Conservation (phyloP, 1,140 invertebrate genomes). For the Papilio machaon region DNA sequence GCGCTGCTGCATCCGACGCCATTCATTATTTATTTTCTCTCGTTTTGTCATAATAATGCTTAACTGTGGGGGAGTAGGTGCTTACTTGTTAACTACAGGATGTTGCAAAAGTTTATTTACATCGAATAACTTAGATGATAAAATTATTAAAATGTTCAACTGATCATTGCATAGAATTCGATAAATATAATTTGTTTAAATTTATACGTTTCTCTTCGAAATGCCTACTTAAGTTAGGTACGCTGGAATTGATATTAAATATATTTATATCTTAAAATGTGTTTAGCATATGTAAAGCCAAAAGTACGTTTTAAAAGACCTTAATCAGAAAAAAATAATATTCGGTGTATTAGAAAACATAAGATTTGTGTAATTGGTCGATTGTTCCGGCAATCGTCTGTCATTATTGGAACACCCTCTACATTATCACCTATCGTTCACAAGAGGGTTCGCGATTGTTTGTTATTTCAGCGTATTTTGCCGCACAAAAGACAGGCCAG, state of each 20-base stretch:
- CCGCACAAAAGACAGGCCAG: conserved; percentile 66
- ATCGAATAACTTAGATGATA: not conserved
- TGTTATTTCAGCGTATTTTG: conserved; percentile 77
- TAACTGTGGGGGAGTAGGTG: conserved; percentile 48
- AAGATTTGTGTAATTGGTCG: not conserved
- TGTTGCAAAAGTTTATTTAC: conserved; percentile 37
- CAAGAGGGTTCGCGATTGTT: conserved; percentile 68
- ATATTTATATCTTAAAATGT: no score
- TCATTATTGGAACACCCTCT: conserved; percentile 47
- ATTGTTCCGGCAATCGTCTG: not conserved
- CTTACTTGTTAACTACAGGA: conserved; percentile 54
- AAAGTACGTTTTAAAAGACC: no score
- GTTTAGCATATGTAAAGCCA: no score
- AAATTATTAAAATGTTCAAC: not conserved
- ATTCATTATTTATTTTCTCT: conserved; percentile 69
- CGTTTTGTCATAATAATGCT: conserved; percentile 71
- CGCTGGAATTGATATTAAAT: no score
- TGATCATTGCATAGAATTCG: no score
- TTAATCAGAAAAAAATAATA: no score
- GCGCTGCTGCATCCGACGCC: conserved; percentile 66
- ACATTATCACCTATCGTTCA: conserved; percentile 64
- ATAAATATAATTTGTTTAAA: no score
- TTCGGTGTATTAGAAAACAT: not conserved
- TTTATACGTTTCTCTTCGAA: no score
- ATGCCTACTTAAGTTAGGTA: no score